Percentiles rank a stretch among this genome's conserved stretches.
phyloP scores from a whole-genome alignment of 2,797 vertebrate genomes.

The Garrulus glandarius region DNA sequence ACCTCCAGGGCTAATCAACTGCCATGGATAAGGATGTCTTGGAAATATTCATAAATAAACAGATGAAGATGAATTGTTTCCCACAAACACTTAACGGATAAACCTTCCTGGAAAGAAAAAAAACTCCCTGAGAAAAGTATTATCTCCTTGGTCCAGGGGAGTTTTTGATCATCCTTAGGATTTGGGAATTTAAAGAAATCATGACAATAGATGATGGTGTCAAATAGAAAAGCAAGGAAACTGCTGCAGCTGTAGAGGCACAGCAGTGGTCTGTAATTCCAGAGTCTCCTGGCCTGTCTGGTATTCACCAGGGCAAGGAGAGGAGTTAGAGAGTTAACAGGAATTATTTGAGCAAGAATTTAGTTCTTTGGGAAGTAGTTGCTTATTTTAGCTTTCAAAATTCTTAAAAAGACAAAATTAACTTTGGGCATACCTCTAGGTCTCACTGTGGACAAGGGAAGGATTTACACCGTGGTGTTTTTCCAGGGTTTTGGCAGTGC shows the following conservation, averaged over 20 bases:
- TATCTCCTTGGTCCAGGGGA: background rate
- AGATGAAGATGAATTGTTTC: background rate
- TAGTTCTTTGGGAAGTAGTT: background rate
- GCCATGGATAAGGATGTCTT: background rate
- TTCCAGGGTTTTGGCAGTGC: background rate
- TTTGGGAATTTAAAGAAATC: background rate
- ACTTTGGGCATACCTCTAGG: background rate
- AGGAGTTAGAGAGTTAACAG: background rate
- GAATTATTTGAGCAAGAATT: background rate
- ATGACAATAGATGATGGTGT: background rate
- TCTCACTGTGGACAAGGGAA: background rate
- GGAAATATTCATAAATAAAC: background rate
- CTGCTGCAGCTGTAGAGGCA: background rate
- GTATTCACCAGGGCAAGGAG: background rate
- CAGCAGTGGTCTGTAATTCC: background rate
- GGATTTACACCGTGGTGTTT: accelerated
- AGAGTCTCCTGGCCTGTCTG: background rate
- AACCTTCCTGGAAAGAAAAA: background rate
- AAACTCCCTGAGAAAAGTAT: background rate
- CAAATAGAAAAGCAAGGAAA: background rate
- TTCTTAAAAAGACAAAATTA: background rate
- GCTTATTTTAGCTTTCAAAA: background rate
- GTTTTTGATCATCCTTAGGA: background rate
- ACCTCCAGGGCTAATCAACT: background rate
- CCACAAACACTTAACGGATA: background rate